phyloP scores from a whole-genome alignment of 2,113 vertebrate species.

The Cephalophus harveyi region DNA sequence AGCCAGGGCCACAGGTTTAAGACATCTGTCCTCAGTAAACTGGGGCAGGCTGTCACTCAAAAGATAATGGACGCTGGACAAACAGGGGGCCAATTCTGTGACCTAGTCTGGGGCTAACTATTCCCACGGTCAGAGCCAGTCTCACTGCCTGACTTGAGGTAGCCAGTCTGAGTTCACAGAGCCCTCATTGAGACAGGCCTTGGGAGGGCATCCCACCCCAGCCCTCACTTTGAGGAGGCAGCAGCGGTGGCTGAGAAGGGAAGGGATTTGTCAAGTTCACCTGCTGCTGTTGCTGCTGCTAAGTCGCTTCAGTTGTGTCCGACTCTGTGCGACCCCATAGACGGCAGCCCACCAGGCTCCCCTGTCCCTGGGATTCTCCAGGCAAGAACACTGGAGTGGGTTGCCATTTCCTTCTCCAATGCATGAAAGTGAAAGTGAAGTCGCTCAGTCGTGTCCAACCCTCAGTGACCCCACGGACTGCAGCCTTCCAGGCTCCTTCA shows the following conservation, averaged over 20 bases:
- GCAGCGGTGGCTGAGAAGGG: background rate
- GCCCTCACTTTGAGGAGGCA: background rate
- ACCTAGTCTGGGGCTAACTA: background rate
- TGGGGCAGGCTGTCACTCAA: too few relatives aligned
- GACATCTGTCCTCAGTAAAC: background rate
- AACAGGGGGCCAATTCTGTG: background rate
- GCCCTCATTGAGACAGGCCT: background rate
- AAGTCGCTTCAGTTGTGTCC: too few relatives aligned
- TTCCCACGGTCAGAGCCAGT: background rate
- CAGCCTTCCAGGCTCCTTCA: too few relatives aligned
- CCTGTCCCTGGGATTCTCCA: too few relatives aligned
- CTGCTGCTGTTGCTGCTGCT: background rate
- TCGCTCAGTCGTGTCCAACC: too few relatives aligned
- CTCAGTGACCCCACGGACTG: rapidly evolving
- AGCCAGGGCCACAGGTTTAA: background rate
- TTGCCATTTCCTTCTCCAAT: too few relatives aligned
- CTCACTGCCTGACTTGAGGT: background rate
- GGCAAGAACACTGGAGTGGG: too few relatives aligned
- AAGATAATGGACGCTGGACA: background rate
- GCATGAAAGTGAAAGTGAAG: too few relatives aligned
- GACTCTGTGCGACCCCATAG: too few relatives aligned
- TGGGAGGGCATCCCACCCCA: background rate
- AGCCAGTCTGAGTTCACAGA: background rate
- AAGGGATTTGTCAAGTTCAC: background rate
- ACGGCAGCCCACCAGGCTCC: too few relatives aligned